Conservation (phyloP, 2,888 invertebrate genomes). For the Zele albiditarsus region DNA sequence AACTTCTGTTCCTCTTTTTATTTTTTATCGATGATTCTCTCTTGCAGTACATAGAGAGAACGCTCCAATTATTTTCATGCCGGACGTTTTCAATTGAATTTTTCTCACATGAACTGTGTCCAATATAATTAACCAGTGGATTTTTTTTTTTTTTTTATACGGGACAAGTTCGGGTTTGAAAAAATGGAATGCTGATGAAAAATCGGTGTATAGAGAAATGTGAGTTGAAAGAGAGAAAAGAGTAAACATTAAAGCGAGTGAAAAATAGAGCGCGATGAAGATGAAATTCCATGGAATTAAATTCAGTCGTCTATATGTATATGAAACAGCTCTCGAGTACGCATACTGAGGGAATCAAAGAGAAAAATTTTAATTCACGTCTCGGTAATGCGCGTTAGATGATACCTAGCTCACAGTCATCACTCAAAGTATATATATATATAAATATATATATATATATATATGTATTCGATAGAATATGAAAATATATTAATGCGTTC, state of each 20-base stretch:
- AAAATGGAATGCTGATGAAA: neutral
- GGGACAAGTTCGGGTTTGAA: neutral
- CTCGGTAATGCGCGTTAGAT: slow-evolving; percentile 42
- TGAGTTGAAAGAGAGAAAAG: neutral
- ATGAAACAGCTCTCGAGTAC: neutral
- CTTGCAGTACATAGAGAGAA: slow-evolving; percentile 1
- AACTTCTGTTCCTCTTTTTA: too few species aligned
- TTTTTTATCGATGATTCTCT: slow-evolving; percentile 42
- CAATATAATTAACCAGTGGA: neutral
- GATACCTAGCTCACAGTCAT: slow-evolving; percentile 68
- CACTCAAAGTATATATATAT: slow-evolving; percentile 20
- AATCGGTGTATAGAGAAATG: neutral
- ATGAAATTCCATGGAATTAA: slow-evolving; percentile 5
- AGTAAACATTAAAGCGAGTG: neutral
- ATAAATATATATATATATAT: neutral
- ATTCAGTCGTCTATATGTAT: neutral
- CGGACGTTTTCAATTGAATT: slow-evolving; percentile 7
- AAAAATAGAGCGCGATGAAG: neutral
- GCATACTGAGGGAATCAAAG: slow-evolving; percentile 15
- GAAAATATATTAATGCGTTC: slow-evolving; percentile 29
- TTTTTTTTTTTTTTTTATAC: neutral
- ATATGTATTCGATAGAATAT: neutral
- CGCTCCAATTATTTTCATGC: slow-evolving; percentile 1
- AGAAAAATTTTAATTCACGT: slow-evolving; percentile 25
- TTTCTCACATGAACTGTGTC: too few species aligned